A percentile compares a stretch with the other conserved stretches of the same genome.
These are phyloP conservation scores for Eupristina koningsbergeri DNA, from an alignment of 1,140 invertebrate genomes.

Conservation along the genomic window DNA sequence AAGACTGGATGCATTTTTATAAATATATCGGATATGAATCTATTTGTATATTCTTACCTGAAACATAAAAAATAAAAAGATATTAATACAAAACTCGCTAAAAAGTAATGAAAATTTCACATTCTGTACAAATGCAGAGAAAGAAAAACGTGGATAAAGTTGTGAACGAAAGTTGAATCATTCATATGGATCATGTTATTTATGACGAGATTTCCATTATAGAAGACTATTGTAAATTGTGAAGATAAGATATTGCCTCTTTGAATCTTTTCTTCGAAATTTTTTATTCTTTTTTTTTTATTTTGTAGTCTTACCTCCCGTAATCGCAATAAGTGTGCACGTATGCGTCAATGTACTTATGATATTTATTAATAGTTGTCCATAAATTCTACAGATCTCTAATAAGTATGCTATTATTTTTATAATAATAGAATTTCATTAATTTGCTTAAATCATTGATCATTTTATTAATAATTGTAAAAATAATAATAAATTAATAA, in stretches of 20 bases:
- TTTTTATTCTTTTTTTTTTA: not conserved
- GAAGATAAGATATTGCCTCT: conserved; percentile 19
- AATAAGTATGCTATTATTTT: too few relatives aligned
- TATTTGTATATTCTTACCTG: conserved; percentile 38
- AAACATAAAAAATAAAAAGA: conserved; percentile 26
- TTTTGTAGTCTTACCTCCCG: too few relatives aligned
- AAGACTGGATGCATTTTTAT: conserved; percentile 24
- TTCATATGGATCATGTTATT: conserved; percentile 37
- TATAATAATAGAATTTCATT: too few relatives aligned
- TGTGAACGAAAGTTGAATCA: conserved; percentile 1
- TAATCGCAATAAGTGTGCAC: too few relatives aligned
- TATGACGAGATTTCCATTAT: not conserved
- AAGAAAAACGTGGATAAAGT: not conserved
- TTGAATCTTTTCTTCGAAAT: not conserved
- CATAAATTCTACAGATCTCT: too few relatives aligned
- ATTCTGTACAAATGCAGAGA: too few relatives aligned
- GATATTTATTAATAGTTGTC: too few relatives aligned
- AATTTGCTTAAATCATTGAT: too few relatives aligned
- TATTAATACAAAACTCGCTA: conserved; percentile 30
- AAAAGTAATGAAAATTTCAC: conserved; percentile 44
- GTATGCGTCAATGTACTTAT: too few relatives aligned
- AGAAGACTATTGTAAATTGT: not conserved
- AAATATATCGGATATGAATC: not conserved
- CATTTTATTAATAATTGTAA: too few relatives aligned
- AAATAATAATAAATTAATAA: too few relatives aligned